phyloP scores from a whole-genome alignment of 2,888 invertebrate species.

The Athalia circularis region DNA sequence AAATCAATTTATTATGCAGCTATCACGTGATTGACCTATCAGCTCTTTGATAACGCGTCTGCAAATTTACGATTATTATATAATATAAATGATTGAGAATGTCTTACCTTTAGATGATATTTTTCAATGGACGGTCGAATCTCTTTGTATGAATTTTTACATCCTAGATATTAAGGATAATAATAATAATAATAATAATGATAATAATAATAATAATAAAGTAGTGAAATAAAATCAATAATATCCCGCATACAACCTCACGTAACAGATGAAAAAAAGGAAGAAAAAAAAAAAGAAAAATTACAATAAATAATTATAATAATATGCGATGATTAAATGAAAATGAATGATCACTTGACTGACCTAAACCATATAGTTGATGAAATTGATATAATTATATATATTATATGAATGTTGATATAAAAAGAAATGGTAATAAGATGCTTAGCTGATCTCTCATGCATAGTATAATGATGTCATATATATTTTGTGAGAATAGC shows the following conservation, averaged over 20 bases:
- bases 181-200: constrained; percentile 48
- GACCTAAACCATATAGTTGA: constrained; percentile 42
- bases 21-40: no score
- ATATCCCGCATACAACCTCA: constrained; percentile 30
- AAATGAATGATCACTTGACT: constrained; percentile 41
- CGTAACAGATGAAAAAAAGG: not conserved
- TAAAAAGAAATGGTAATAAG: constrained; percentile 20
- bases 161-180: constrained; percentile 51
- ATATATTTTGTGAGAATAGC: constrained; percentile 57
- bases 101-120: constrained; percentile 37
- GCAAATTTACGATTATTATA: not conserved
- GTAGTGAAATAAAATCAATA: constrained; percentile 28
- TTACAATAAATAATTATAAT: not conserved
- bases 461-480: constrained; percentile 51
- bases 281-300: constrained; percentile 18
- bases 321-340: not conserved
- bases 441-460: constrained; percentile 48
- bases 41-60: not conserved
- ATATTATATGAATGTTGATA: constrained; percentile 47
- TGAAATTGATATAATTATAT: constrained; percentile 47
- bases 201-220: constrained; percentile 11
- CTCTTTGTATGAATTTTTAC: constrained; percentile 43
- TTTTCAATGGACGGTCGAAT: constrained; percentile 21
- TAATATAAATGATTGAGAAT: constrained; percentile 8
- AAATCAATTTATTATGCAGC: no score